These are phyloP conservation scores for Laticauda colubrina DNA, from an alignment of 2,113 vertebrate genomes.

Conservation along the genomic window DNA sequence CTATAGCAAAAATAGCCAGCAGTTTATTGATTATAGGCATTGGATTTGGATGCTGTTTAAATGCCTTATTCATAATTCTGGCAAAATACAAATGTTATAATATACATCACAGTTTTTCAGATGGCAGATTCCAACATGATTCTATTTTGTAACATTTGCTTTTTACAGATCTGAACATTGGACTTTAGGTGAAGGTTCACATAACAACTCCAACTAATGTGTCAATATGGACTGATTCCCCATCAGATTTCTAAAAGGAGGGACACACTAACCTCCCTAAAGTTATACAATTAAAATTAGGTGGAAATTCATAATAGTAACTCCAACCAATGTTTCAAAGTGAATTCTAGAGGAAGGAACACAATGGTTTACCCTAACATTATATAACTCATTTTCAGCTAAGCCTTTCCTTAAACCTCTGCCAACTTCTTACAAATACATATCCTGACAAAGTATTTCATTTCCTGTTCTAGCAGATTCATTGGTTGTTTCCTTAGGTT, in stretches of 20 bases:
- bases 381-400: not conserved
- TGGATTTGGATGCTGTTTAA: not conserved
- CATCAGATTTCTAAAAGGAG: not conserved
- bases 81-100: not conserved
- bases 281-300: not conserved
- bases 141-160: not conserved
- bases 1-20: not conserved
- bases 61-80: not conserved
- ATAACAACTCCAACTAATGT: not conserved
- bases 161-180: not conserved
- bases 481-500: not conserved
- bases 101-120: not conserved
- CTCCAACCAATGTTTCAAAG: not conserved
- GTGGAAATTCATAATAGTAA: not conserved
- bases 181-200: not conserved
- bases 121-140: not conserved
- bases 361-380: not conserved
- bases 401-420: not conserved
- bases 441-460: not conserved
- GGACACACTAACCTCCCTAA: not conserved
- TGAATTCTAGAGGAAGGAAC: not conserved
- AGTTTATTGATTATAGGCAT: not conserved
- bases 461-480: not conserved
- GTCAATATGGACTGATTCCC: not conserved
- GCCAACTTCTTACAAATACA: not conserved